These are phyloP conservation scores for Zapornia atra DNA, from an alignment of 2,113 vertebrate genomes.

Conservation along the genomic window DNA sequence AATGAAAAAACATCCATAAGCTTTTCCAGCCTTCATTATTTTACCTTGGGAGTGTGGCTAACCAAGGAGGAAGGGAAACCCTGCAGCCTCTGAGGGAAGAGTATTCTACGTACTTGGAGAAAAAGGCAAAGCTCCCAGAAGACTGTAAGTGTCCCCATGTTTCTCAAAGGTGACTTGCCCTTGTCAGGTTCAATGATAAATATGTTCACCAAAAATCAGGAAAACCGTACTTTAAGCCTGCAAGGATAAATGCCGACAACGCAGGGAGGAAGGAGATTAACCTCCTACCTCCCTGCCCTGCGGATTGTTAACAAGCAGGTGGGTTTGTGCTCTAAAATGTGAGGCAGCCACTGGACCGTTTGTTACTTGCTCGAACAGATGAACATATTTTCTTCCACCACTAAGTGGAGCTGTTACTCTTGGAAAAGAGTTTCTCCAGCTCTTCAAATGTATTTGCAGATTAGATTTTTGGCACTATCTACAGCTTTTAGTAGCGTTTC, in stretches of 20 bases:
- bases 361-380: neutral
- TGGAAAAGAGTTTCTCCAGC: constrained; percentile 31
- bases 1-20: neutral
- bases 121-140: neutral
- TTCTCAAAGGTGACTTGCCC: neutral
- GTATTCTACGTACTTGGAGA: neutral
- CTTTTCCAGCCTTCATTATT: neutral
- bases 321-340: neutral
- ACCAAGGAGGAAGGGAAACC: neutral
- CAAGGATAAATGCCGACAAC: neutral
- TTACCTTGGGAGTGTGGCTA: neutral
- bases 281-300: neutral
- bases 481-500: neutral
- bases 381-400: constrained; percentile 61
- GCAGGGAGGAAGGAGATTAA: neutral
- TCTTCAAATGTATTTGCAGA: neutral
- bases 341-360: neutral
- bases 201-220: neutral
- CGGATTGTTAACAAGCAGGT: neutral
- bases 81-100: neutral
- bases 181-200: neutral
- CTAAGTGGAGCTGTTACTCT: constrained; percentile 76
- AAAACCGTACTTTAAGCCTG: neutral
- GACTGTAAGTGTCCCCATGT: rapidly evolving
- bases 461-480: neutral